These are phyloP conservation scores for Stigmatopora argus DNA, from an alignment of 2,113 vertebrate genomes.

Conservation along the genomic window DNA sequence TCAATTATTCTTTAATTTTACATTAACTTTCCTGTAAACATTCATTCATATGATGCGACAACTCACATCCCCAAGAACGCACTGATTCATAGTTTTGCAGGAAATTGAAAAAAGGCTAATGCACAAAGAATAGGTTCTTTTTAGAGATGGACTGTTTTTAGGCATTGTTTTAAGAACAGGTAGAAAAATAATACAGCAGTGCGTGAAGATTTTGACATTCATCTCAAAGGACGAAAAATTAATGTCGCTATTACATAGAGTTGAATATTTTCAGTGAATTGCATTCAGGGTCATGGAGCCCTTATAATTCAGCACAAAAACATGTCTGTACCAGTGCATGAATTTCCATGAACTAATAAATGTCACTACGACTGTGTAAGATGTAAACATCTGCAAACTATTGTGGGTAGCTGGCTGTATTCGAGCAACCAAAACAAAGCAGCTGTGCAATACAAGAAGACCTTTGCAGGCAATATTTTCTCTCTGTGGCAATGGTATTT, in stretches of 20 bases:
- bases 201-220: neutral
- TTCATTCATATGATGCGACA: conserved; percentile 22
- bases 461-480: conserved; percentile 15
- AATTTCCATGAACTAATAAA: conserved; percentile 41
- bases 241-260: conserved; percentile 3
- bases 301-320: conserved; percentile 11
- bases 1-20: conserved; percentile 9
- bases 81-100: conserved; percentile 3
- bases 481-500: neutral
- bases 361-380: conserved; percentile 25
- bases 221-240: neutral
- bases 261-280: conserved; percentile 17
- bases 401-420: conserved; percentile 1
- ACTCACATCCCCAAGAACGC: conserved; percentile 16
- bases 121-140: conserved; percentile 6
- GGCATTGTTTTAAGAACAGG: conserved; percentile 3
- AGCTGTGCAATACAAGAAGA: conserved; percentile 7
- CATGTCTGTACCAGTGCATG: conserved; percentile 11
- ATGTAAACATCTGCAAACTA: conserved; percentile 15
- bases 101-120: conserved; percentile 21
- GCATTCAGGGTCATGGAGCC: neutral
- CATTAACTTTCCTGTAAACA: conserved; percentile 24
- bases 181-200: neutral
- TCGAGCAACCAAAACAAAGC: conserved; percentile 1
- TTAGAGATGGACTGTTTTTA: conserved; percentile 23